A percentile compares a stretch with the other conserved stretches of the same genome.
Evolutionary conservation across 2,888 invertebrate species (phyloP).

Genomic region (Halocaridina rubra): DNA sequence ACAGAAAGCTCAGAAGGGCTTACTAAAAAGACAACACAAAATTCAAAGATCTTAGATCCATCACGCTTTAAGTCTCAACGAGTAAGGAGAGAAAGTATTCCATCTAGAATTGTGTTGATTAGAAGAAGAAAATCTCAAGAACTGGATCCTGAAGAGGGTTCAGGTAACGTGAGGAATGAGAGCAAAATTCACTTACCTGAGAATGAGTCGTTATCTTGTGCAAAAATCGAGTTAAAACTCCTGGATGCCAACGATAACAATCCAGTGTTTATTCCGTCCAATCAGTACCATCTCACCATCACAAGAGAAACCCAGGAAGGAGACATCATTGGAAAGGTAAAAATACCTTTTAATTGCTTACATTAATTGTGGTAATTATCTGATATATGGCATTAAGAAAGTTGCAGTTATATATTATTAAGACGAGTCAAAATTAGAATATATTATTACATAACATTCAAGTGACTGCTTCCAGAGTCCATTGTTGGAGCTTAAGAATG

Average conservation of each 20-base stretch:
- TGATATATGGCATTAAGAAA: too few relatives aligned
- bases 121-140: background rate
- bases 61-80: background rate
- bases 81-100: background rate
- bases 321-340: slow-evolving; percentile 78
- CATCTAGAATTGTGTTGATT: background rate
- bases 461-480: too few relatives aligned
- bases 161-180: background rate
- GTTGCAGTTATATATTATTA: too few relatives aligned
- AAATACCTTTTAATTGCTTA: too few relatives aligned
- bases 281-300: slow-evolving; percentile 83
- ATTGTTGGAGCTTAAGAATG: too few relatives aligned
- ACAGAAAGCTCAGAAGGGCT: background rate
- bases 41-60: background rate
- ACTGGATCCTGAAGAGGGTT: background rate
- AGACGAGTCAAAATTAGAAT: too few relatives aligned
- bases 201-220: slow-evolving; percentile 69
- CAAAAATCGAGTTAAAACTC: slow-evolving; percentile 83
- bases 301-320: slow-evolving; percentile 78
- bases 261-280: slow-evolving; percentile 85
- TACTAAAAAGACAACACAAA: too few relatives aligned
- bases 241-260: slow-evolving; percentile 93
- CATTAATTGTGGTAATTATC: too few relatives aligned
- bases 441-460: too few relatives aligned
- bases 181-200: background rate